phyloP scores from a whole-genome alignment of 2,113 vertebrate species.

The Passerina amoena region DNA sequence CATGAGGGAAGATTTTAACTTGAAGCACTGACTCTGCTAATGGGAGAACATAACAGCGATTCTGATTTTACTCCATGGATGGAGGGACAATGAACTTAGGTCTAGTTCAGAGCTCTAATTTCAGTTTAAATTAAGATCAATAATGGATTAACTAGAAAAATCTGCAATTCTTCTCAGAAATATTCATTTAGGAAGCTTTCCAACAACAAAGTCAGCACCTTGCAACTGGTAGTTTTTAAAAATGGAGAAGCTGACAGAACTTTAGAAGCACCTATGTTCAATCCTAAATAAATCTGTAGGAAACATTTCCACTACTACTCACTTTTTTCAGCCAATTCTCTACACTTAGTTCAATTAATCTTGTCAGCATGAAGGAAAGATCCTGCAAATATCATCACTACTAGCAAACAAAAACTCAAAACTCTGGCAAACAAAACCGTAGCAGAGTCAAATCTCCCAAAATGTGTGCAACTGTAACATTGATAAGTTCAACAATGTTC shows the following conservation, averaged over 20 bases:
- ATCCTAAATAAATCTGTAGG: not conserved
- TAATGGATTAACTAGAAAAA: not conserved
- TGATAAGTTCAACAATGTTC: not conserved
- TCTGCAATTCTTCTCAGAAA: not conserved
- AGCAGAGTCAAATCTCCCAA: not conserved
- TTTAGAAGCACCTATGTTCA: not conserved
- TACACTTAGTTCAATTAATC: not conserved
- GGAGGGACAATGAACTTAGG: not conserved
- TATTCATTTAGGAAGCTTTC: not conserved
- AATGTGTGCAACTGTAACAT: not conserved
- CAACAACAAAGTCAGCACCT: not conserved
- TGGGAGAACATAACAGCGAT: rapidly evolving
- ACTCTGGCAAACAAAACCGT: not conserved
- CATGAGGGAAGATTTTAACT: not conserved
- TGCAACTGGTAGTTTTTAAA: not conserved
- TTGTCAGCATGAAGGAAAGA: not conserved
- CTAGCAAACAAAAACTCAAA: not conserved
- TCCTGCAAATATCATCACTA: not conserved
- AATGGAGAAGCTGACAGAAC: not conserved
- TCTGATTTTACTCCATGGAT: not conserved
- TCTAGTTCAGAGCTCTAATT: not conserved
- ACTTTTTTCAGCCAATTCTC: not conserved
- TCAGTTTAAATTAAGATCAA: not conserved
- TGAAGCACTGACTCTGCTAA: not conserved
- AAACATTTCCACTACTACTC: not conserved